Evolutionary conservation across 2,888 invertebrate genomes (phyloP).

Genomic region (Drosophila fulvimacula): DNA sequence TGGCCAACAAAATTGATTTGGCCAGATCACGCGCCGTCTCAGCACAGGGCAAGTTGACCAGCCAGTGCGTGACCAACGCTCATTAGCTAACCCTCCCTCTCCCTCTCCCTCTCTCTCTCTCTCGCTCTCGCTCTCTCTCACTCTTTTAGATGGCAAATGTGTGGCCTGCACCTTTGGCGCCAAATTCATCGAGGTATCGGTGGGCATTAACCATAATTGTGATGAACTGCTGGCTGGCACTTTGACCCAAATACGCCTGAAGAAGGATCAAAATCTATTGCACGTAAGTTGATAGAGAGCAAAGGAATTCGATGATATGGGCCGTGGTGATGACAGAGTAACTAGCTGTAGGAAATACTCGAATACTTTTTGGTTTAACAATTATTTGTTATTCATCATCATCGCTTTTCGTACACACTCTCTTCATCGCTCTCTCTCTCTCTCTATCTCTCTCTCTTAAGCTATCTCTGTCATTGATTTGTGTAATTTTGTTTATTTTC

Average conservation of each 20-base stretch:
- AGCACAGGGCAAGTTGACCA: conserved; percentile 90
- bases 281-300: conserved; percentile 77
- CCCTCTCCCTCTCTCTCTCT: neutral
- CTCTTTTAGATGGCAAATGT: conserved; percentile 94
- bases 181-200: conserved; percentile 98
- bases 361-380: conserved; percentile 27
- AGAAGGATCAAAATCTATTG: conserved; percentile 88
- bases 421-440: conserved; percentile 1
- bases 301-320: neutral
- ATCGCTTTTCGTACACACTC: conserved; percentile 17
- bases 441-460: conserved; percentile 10
- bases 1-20: conserved; percentile 97
- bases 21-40: conserved; percentile 95
- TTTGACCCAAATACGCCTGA: conserved; percentile 94
- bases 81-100: conserved; percentile 19
- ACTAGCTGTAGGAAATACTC: conserved; percentile 18
- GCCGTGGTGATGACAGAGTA: conserved; percentile 26
- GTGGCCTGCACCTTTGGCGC: conserved; percentile 95
- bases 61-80: conserved; percentile 43
- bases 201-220: conserved; percentile 98
- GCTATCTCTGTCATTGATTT: conserved; percentile 29
- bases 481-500: conserved; percentile 35
- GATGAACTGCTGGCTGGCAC: conserved; percentile 97
- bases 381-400: conserved; percentile 22
- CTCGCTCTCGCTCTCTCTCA: neutral